Conservation (phyloP, 2,888 invertebrate genomes). For the Orthosia gracilis region DNA sequence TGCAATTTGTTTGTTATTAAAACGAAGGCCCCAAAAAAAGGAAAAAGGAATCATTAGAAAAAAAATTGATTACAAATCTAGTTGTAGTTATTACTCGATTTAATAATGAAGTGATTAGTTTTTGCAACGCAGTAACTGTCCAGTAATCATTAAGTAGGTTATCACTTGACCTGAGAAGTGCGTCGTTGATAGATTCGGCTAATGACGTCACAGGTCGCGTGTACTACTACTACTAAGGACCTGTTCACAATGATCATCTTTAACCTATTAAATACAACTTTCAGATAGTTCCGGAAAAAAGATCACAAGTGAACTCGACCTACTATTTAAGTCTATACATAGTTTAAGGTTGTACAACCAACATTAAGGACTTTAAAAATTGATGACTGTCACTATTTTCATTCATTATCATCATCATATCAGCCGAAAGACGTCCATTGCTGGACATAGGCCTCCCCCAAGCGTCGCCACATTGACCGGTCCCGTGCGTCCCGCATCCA, state of each 20-base stretch:
- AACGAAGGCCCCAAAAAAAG: neutral
- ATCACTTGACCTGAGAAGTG: conserved; percentile 84
- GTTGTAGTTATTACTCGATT: conserved; percentile 31
- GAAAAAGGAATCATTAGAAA: neutral
- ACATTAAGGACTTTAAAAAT: neutral
- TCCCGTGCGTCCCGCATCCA: no score
- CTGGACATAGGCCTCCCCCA: no score
- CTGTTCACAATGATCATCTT: conserved; percentile 50
- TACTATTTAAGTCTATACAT: no score
- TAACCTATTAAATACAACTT: neutral
- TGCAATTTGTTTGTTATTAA: no score
- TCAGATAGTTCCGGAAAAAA: neutral
- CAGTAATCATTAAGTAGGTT: conserved; percentile 80
- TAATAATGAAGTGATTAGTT: conserved; percentile 66
- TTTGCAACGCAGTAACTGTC: conserved; percentile 80
- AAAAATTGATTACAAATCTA: conserved; percentile 1
- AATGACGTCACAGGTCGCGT: conserved; percentile 79
- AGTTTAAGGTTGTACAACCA: neutral
- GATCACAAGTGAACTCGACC: neutral
- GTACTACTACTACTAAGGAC: conserved; percentile 59
- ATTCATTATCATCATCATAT: neutral
- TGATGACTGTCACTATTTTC: neutral
- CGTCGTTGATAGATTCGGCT: conserved; percentile 79
- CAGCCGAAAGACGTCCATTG: no score
- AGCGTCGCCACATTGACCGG: no score